Conservation (phyloP, 1,140 invertebrate species). For the Drosophila paulistorum region DNA sequence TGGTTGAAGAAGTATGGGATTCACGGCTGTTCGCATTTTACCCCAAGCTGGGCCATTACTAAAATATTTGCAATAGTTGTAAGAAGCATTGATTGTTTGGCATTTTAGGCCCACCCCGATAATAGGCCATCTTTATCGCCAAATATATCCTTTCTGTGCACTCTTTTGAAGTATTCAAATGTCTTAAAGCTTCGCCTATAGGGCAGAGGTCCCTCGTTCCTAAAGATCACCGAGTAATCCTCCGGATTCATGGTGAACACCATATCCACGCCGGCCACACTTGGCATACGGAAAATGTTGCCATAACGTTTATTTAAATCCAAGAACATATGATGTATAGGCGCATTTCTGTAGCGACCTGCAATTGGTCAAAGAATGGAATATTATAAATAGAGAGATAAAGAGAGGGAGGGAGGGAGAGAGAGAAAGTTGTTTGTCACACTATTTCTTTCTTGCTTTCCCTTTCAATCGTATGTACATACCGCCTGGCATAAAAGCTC, state of each 20-base stretch:
- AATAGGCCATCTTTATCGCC: constrained; percentile 58
- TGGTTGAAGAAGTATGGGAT: constrained; percentile 74
- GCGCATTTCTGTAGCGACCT: constrained; percentile 61
- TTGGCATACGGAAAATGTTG: constrained; percentile 61
- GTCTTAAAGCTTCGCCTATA: constrained; percentile 58
- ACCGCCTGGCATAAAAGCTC: constrained; percentile 72
- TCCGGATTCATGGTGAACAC: constrained; percentile 67
- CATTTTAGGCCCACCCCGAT: constrained; percentile 46
- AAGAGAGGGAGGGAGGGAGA: neutral
- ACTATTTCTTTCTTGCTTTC: neutral
- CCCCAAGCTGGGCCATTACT: constrained; percentile 70
- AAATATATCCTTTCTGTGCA: constrained; percentile 61
- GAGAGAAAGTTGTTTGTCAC: constrained; percentile 8
- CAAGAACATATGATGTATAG: constrained; percentile 60
- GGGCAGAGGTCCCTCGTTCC: constrained; percentile 74
- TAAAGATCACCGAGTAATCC: constrained; percentile 68
- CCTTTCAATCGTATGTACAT: constrained; percentile 28
- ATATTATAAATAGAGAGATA: constrained; percentile 8
- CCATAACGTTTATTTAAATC: constrained; percentile 60
- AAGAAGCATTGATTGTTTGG: neutral
- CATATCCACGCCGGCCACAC: constrained; percentile 58
- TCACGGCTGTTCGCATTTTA: constrained; percentile 68
- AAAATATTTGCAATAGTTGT: neutral
- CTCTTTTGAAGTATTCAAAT: constrained; percentile 64
- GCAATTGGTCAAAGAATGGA: constrained; percentile 14